phyloP scores from a whole-genome alignment of 2,888 invertebrate genomes.

The Malthinus flaveolus region DNA sequence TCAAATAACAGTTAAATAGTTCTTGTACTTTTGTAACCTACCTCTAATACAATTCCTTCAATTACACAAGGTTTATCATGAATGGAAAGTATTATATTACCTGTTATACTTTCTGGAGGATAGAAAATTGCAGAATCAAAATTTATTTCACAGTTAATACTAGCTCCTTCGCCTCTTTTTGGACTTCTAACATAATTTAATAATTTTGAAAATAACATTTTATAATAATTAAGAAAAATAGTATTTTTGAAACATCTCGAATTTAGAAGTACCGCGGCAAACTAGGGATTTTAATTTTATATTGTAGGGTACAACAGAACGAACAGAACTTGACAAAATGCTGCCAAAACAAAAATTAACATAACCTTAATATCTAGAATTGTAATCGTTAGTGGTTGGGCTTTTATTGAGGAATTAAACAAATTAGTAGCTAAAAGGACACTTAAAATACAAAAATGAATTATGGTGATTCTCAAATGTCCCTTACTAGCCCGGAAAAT shows the following conservation, averaged over 20 bases:
- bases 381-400: no score
- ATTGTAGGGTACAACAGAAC: no score
- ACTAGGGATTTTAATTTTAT: no score
- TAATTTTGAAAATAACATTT: background rate
- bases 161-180: background rate
- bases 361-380: no score
- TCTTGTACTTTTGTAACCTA: slow-evolving; percentile 9
- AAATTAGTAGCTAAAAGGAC: no score
- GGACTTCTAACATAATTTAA: background rate
- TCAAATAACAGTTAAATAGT: background rate
- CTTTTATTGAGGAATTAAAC: no score
- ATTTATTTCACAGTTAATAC: slow-evolving; percentile 15
- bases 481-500: slow-evolving; percentile 36
- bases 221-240: background rate
- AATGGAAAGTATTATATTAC: slow-evolving; percentile 16
- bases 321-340: no score
- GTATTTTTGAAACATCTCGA: no score
- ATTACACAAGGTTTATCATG: background rate
- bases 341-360: no score
- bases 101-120: slow-evolving; percentile 29
- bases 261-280: no score
- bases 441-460: background rate
- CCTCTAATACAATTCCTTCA: slow-evolving; percentile 35
- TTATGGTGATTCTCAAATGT: slow-evolving; percentile 39
- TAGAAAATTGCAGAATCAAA: slow-evolving; percentile 25